Conservation (phyloP, 2,797 vertebrate species). For the Heliangelus exortis region DNA sequence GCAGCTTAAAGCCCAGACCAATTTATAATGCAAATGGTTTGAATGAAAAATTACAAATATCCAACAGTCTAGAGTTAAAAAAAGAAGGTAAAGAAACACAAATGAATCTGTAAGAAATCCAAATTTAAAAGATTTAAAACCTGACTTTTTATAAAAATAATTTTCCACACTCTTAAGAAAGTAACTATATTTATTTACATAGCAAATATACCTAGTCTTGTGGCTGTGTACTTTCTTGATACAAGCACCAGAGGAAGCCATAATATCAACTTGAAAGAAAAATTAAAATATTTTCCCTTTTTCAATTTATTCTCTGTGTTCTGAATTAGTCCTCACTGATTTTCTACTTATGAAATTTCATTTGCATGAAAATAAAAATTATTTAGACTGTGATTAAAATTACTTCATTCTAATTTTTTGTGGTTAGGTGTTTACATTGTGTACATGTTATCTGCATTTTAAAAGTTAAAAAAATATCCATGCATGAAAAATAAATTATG, state of each 20-base stretch:
- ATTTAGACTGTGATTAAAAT: neutral
- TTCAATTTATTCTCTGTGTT: neutral
- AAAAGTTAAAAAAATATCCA: neutral
- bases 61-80: neutral
- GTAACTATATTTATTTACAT: neutral
- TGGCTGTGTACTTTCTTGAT: neutral
- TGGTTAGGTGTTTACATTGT: neutral
- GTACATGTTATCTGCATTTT: neutral
- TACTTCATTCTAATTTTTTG: neutral
- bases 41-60: neutral
- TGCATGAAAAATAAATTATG: neutral
- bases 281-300: neutral
- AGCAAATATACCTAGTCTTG: neutral
- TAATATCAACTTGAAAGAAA: neutral
- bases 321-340: neutral
- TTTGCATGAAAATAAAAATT: neutral
- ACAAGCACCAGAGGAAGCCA: neutral
- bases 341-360: neutral
- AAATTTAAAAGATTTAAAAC: neutral
- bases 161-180: neutral
- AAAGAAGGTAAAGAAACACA: neutral
- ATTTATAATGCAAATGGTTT: neutral
- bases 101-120: neutral
- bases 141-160: neutral
- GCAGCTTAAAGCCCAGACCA: neutral